Conservation (phyloP, 1,140 invertebrate species). For the Calycopis cecrops region DNA sequence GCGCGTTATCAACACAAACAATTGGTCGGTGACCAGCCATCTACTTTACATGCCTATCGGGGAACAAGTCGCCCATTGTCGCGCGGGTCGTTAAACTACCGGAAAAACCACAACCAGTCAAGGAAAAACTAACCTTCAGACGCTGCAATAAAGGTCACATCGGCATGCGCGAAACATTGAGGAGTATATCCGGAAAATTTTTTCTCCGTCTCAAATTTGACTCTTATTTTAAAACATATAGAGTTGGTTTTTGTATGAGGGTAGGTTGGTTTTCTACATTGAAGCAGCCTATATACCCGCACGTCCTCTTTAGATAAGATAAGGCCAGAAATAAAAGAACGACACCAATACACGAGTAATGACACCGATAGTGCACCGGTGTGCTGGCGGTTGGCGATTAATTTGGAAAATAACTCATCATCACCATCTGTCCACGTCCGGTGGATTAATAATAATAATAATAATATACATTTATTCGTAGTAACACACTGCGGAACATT, state of each 20-base stretch:
- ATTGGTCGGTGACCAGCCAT: slow-evolving; percentile 64
- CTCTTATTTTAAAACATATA: slow-evolving; percentile 15
- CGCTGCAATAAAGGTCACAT: slow-evolving; percentile 19
- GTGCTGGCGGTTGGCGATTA: too few species aligned
- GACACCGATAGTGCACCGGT: slow-evolving; percentile 44
- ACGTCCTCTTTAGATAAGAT: slow-evolving; percentile 75
- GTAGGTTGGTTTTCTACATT: slow-evolving; percentile 38
- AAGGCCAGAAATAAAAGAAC: slow-evolving; percentile 63
- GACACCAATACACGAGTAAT: slow-evolving; percentile 67
- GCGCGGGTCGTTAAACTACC: slow-evolving; percentile 55
- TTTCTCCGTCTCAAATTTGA: slow-evolving; percentile 17
- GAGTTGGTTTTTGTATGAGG: slow-evolving; percentile 26
- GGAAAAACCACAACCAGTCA: slow-evolving; percentile 42
- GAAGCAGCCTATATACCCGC: slow-evolving; percentile 63
- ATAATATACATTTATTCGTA: too few species aligned
- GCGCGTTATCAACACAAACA: slow-evolving; percentile 42
- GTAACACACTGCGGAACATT: too few species aligned
- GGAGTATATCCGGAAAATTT: slow-evolving; percentile 48
- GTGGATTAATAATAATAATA: too few species aligned
- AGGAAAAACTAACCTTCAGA: slow-evolving; percentile 34
- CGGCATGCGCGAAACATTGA: slow-evolving; percentile 21
- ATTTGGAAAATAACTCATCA: too few species aligned
- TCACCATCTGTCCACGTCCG: too few species aligned
- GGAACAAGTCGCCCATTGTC: slow-evolving; percentile 64
- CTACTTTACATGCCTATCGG: slow-evolving; percentile 68